Conservation (phyloP, 2,113 vertebrate genomes). For the Pseudorectes ferrugineus region DNA sequence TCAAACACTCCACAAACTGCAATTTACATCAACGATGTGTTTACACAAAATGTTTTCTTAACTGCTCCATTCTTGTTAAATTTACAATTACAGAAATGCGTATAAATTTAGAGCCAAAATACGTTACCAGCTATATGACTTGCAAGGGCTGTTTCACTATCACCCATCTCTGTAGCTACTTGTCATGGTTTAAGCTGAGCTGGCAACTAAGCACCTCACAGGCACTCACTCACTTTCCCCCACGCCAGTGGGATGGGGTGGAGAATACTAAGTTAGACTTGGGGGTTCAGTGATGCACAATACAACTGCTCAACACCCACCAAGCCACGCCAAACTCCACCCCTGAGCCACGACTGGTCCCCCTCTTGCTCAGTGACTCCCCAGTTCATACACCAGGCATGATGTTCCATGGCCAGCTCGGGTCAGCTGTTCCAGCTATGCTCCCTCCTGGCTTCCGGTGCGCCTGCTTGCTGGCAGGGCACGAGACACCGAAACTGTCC, state of each 20-base stretch:
- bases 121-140: not conserved
- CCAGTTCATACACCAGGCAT: not conserved
- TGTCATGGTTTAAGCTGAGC: not conserved
- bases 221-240: not conserved
- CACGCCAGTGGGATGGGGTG: not conserved
- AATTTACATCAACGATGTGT: not conserved
- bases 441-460: not conserved
- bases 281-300: not conserved
- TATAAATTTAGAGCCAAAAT: not conserved
- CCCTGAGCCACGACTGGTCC: accelerated
- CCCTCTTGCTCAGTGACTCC: not conserved
- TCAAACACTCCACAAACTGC: not conserved
- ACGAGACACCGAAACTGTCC: not conserved
- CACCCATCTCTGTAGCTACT: not conserved
- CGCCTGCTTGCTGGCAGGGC: not conserved
- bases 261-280: not conserved
- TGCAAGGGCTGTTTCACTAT: not conserved
- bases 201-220: not conserved
- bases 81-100: not conserved
- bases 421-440: too few species aligned
- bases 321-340: not conserved
- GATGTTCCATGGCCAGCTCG: not conserved
- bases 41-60: not conserved
- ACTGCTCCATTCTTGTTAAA: not conserved
- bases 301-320: not conserved